These are phyloP conservation scores for Hipposideros larvatus DNA, from an alignment of 2,797 vertebrate species.

Conservation along the genomic window DNA sequence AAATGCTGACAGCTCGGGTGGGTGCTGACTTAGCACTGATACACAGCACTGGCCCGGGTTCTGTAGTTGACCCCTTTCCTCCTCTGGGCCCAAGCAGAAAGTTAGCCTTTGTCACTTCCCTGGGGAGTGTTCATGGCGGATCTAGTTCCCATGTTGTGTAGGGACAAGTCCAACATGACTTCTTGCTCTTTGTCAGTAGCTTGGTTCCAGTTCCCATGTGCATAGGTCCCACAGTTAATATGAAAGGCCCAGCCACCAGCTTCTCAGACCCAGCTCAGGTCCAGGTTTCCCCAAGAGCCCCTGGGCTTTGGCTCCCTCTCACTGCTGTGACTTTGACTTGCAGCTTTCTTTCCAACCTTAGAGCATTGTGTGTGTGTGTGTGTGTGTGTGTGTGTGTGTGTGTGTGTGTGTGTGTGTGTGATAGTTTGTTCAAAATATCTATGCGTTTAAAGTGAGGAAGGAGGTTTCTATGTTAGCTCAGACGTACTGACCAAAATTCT, in stretches of 20 bases:
- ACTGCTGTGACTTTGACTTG: neutral
- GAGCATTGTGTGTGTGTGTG: neutral
- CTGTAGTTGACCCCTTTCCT: neutral
- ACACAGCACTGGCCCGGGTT: neutral
- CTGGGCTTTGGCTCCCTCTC: neutral
- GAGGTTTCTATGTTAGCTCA: neutral
- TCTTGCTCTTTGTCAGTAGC: neutral
- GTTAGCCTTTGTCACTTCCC: neutral
- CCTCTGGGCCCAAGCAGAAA: neutral
- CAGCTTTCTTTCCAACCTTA: neutral
- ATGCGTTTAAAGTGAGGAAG: neutral
- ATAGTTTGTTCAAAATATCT: slow-evolving; percentile 12
- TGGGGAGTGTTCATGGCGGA: neutral
- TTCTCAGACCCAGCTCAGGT: neutral
- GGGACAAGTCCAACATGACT: neutral
- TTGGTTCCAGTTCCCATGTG: neutral
- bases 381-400: neutral
- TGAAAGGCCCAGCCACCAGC: neutral
- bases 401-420: neutral
- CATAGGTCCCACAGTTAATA: neutral
- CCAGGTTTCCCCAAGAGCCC: neutral
- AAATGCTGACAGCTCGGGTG: no score
- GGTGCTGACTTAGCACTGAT: neutral
- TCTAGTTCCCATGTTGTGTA: neutral
- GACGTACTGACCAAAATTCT: slow-evolving; percentile 1